These are phyloP conservation scores for Anhinga anhinga DNA, from an alignment of 2,113 vertebrate genomes.

Conservation along the genomic window DNA sequence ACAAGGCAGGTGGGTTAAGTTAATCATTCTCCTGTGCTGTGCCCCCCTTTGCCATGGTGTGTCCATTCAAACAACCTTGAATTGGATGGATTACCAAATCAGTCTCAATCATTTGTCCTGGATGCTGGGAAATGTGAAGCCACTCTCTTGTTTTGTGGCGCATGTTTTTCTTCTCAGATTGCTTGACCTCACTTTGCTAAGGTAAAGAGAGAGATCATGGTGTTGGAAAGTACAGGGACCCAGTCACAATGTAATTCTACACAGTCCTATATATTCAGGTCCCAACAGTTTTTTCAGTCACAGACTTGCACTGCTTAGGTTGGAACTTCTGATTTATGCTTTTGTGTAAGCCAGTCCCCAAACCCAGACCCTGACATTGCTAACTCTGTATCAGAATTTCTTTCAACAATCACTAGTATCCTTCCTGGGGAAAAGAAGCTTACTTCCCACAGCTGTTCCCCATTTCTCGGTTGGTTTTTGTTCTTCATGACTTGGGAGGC, in stretches of 20 bases:
- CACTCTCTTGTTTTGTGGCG: not conserved
- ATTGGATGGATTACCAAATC: slow-evolving; percentile 63
- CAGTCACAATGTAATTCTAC: not conserved
- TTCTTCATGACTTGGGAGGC: not conserved
- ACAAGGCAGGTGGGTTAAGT: slow-evolving; percentile 42
- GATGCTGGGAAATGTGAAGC: slow-evolving; percentile 29
- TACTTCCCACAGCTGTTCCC: not conserved
- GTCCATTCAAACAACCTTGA: slow-evolving; percentile 68
- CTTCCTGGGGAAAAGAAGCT: not conserved
- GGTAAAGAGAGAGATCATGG: not conserved
- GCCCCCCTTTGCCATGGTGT: not conserved
- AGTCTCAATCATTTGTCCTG: not conserved
- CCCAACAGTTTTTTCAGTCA: not conserved
- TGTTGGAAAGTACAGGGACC: not conserved
- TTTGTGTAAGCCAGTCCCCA: not conserved
- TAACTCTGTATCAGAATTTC: not conserved
- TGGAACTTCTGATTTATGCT: not conserved
- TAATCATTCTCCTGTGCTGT: slow-evolving; percentile 71
- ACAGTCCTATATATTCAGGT: not conserved
- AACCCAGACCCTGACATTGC: not conserved
- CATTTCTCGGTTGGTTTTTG: not conserved
- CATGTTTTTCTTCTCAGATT: not conserved
- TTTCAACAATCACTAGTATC: not conserved
- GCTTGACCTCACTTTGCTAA: not conserved
- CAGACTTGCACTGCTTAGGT: not conserved